Base-by-base conservation (phyloP, 2,797 vertebrate genomes). In the Neosilurus hyrtlii region DNA sequence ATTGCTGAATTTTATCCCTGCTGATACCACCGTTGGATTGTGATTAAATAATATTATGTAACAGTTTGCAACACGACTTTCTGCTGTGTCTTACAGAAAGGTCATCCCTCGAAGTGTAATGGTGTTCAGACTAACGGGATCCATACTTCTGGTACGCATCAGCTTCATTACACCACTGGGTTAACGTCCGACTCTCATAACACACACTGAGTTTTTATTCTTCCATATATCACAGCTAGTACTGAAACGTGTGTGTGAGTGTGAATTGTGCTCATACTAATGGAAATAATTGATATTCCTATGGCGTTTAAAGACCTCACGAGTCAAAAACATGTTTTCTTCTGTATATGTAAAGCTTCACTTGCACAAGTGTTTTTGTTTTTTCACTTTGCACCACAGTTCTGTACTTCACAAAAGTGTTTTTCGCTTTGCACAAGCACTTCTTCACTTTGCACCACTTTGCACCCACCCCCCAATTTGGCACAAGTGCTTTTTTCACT, bases 141-240 rank as follows among this genome's bases (percentile, higher is more conserved):
- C 1, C 70, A 59, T 52, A 82, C 51, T 20, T 91, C 91, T 18
- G 90, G 93, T 95, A 82, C 88, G 91, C 51, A 51, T 84, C 59
- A 74, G n/a, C 26, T 70, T 70, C 54, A 26, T 49, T n/a, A 24
- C 22, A 51, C 22, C n/a, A 7, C 59, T 4, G 9, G 5, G 12
- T 61, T 26, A 22, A 72, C 16, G 18, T 14, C 37, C 5, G 37
- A 70, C 11, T 4, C 12, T 51, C 24, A 71, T 43, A 43, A 43
- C 43, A 43, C 43, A 72, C 43, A 1, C 43, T 16, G 6, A 22
- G 10, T 9, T 68, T 37, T 59, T 59, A 59, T 76, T 76, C 8
- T 30, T 26, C 49, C n/a, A 18, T 54, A 20, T 59, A 59, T 18
- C 22, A 11, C 51, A 14, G 22, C 68, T 2, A 4, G 30, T 74